Percentiles rank a stretch among this genome's conserved stretches.
These are phyloP conservation scores for Urechis unicinctus DNA, from an alignment of 2,888 invertebrate species.

Conservation along the genomic window DNA sequence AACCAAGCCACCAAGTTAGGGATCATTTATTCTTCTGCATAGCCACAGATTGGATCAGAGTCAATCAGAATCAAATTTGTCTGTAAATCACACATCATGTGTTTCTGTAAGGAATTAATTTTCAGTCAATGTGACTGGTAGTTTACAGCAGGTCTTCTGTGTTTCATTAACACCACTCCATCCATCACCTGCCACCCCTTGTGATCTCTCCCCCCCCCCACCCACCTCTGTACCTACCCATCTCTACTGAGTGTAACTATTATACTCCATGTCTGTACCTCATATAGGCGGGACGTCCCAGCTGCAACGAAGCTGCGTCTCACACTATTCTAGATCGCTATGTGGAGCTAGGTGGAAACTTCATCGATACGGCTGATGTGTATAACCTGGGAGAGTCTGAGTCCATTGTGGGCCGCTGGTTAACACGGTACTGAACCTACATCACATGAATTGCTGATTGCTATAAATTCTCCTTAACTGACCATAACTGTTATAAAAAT, in stretches of 20 bases:
- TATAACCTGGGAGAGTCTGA: constrained; percentile 34
- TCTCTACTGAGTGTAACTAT: background rate
- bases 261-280: background rate
- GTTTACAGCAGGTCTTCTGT: background rate
- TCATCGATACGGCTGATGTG: constrained; percentile 41
- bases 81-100: no score
- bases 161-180: background rate
- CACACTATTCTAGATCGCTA: constrained; percentile 34
- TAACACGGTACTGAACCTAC: constrained; percentile 16
- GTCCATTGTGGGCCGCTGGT: constrained; percentile 38
- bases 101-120: no score
- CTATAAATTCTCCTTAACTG: no score
- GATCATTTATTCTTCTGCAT: no score
- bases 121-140: no score
- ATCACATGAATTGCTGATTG: no score
- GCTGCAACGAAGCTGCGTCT: constrained; percentile 22
- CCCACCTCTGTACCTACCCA: background rate
- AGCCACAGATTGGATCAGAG: no score
- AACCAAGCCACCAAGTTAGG: no score
- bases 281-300: constrained; percentile 8
- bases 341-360: constrained; percentile 40
- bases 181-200: background rate
- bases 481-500: no score
- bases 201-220: background rate
- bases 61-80: no score